A percentile compares a stretch with the other conserved stretches of the same genome.
Evolutionary conservation across 2,888 invertebrate species (phyloP).

Genomic region (Kuschelorhynchus macadamiae): DNA sequence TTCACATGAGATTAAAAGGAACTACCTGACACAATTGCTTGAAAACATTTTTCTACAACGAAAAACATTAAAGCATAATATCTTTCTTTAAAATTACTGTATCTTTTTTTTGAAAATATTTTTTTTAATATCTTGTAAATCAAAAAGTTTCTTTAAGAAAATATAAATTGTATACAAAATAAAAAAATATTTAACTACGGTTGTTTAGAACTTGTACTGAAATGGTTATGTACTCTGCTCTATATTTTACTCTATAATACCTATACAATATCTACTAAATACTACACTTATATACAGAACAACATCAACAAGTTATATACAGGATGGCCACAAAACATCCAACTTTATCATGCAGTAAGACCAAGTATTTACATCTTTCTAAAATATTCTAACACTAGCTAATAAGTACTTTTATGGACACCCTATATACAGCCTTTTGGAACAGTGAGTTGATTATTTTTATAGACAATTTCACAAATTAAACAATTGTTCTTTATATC

Average conservation of each 20-base stretch:
- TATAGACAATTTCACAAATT: constrained; percentile 16
- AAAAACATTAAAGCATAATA: constrained; percentile 31
- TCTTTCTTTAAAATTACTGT: constrained; percentile 12
- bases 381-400: background rate
- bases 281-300: constrained; percentile 37
- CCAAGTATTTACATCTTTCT: constrained; percentile 27
- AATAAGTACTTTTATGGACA: constrained; percentile 24
- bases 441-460: constrained; percentile 8
- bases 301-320: constrained; percentile 28
- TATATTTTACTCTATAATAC: constrained; percentile 25
- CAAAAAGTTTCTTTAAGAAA: background rate
- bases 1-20: too few species aligned
- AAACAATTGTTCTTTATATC: too few species aligned
- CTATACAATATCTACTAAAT: background rate
- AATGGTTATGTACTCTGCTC: constrained; percentile 32
- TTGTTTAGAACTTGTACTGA: constrained; percentile 33
- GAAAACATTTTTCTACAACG: constrained; percentile 36
- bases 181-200: constrained; percentile 9
- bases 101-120: background rate
- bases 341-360: constrained; percentile 33
- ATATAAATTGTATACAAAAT: constrained; percentile 10
- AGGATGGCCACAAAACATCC: constrained; percentile 35
- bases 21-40: too few species aligned
- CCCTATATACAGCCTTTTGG: constrained; percentile 28
- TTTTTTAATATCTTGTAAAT: too few species aligned